Evolutionary conservation across 2,797 vertebrate genomes (phyloP).

Genomic region (Acrossocheilus wenchowensis): DNA sequence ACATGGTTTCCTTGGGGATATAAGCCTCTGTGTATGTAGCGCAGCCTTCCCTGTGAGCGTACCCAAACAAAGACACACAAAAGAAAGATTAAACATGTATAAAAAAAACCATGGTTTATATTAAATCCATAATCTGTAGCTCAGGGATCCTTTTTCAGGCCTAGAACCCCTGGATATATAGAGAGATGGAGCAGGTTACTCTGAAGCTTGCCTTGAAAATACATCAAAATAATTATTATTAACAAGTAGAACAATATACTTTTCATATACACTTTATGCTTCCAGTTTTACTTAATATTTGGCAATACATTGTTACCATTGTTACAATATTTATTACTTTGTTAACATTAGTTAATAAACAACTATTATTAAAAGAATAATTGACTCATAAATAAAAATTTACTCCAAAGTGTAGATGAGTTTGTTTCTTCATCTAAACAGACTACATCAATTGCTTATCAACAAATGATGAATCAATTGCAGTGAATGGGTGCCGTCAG

Average conservation of each 20-base stretch:
- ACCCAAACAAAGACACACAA: background rate
- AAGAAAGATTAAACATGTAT: background rate
- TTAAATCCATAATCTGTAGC: background rate
- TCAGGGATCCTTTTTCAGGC: background rate
- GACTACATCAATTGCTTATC: too few relatives aligned
- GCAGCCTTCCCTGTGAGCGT: background rate
- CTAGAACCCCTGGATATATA: background rate
- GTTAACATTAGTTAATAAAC: background rate
- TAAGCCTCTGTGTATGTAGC: background rate
- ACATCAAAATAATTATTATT: background rate
- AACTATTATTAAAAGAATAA: too few relatives aligned
- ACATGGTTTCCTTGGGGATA: constrained; percentile 35
- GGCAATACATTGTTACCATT: background rate
- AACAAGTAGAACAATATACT: background rate
- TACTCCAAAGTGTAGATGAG: too few relatives aligned
- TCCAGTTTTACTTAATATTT: background rate
- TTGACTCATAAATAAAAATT: too few relatives aligned
- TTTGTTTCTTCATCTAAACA: too few relatives aligned
- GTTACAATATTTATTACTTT: background rate
- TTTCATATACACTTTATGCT: background rate
- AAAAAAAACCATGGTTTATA: background rate
- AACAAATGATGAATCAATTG: too few relatives aligned
- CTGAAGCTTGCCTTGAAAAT: background rate
- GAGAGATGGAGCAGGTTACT: background rate
- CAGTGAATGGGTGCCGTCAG: too few relatives aligned